A percentile compares a stretch with the other conserved stretches of the same genome.
Conservation (phyloP, 2,888 invertebrate genomes). For the Bombylius discolor region DNA sequence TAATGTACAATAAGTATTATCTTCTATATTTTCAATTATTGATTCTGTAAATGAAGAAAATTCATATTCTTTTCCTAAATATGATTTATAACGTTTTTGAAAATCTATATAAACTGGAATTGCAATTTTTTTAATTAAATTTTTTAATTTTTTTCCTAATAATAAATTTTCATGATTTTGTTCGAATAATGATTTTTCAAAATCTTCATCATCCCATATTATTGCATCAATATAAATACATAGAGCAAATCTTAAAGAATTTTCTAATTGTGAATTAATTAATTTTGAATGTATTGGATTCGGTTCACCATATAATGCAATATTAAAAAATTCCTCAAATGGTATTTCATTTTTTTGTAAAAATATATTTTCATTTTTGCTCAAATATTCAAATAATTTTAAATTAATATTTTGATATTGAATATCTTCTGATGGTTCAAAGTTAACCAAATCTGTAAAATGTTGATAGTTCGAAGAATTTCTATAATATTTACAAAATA, state of each 20-base stretch:
- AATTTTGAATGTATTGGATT: not conserved
- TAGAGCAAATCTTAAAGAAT: conserved; percentile 16
- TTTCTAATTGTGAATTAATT: conserved; percentile 8
- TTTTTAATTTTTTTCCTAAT: too few relatives aligned
- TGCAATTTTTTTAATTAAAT: not conserved
- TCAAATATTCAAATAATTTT: conserved; percentile 8
- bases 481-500: conserved; percentile 3
- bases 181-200: conserved; percentile 17
- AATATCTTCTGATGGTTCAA: conserved; percentile 8
- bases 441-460: conserved; percentile 5
- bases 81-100: not conserved
- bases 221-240: conserved; percentile 17
- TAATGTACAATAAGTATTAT: conserved; percentile 5
- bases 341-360: conserved; percentile 2
- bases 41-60: not conserved
- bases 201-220: conserved; percentile 10
- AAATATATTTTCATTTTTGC: not conserved
- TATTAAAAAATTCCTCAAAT: conserved; percentile 16
- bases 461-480: not conserved
- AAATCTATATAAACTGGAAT: conserved; percentile 13
- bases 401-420: conserved; percentile 14
- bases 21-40: not conserved
- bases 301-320: conserved; percentile 11
- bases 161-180: too few relatives aligned
- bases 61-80: not conserved